Evolutionary conservation across 2,888 invertebrate species (phyloP).

Genomic region (Chrysotoxum bicinctum): DNA sequence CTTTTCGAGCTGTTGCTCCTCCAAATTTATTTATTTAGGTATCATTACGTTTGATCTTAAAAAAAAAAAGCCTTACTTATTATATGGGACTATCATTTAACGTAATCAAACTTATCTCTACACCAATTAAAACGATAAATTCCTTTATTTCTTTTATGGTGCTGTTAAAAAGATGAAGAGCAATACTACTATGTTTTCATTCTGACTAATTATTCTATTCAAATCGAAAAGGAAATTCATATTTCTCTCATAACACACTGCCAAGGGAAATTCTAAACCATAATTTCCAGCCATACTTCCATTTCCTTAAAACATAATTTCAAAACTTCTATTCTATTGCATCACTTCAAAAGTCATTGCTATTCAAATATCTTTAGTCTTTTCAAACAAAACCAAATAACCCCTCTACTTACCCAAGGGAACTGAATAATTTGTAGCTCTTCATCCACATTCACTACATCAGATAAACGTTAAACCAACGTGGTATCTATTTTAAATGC

Average conservation of each 20-base stretch:
- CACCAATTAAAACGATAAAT: too few relatives aligned
- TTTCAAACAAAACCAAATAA: not conserved
- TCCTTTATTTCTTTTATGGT: too few relatives aligned
- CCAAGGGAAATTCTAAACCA: not conserved
- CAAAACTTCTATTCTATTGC: slow-evolving; percentile 1
- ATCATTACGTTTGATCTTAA: too few relatives aligned
- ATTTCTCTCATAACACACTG: not conserved
- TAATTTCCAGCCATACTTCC: not conserved
- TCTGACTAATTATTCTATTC: too few relatives aligned
- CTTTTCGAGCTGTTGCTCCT: too few relatives aligned
- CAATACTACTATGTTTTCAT: too few relatives aligned
- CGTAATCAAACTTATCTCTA: too few relatives aligned
- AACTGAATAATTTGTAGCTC: not conserved
- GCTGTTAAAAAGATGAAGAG: too few relatives aligned
- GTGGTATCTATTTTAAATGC: not conserved
- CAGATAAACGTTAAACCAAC: not conserved
- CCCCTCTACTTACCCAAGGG: not conserved
- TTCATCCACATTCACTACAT: not conserved
- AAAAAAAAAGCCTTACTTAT: too few relatives aligned
- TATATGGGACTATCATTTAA: too few relatives aligned
- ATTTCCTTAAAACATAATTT: not conserved
- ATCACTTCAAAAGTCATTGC: not conserved
- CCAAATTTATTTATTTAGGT: too few relatives aligned
- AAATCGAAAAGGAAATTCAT: not conserved
- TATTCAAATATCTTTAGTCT: not conserved